Percentiles rank a stretch among this genome's conserved stretches.
These are phyloP conservation scores for Archegozetes longisetosus DNA, from an alignment of 1,140 invertebrate species.

Conservation along the genomic window DNA sequence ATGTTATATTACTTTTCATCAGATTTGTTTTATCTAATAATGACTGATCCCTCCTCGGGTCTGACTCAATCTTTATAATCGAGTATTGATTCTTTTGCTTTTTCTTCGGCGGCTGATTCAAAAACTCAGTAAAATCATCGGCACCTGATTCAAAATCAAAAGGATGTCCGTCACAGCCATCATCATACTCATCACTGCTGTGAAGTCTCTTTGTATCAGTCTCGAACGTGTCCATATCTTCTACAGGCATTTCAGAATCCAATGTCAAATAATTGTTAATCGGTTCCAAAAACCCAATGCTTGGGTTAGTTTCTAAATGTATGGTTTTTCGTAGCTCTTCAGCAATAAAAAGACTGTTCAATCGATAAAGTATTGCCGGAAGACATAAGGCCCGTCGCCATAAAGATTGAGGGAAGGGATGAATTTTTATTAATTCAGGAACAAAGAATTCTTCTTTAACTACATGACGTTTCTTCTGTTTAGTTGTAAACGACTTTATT, in stretches of 20 bases:
- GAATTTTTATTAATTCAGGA: constrained; percentile 87
- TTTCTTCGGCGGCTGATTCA: background rate
- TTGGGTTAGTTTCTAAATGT: constrained; percentile 46
- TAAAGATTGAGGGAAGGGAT: constrained; percentile 87
- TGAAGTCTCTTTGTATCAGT: background rate
- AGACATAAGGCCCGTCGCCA: constrained; percentile 94
- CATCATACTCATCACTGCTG: background rate
- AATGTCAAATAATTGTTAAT: background rate
- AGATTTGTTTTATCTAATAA: background rate
- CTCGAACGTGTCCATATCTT: background rate
- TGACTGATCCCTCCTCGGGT: background rate
- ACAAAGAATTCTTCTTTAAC: constrained; percentile 56
- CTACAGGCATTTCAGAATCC: background rate
- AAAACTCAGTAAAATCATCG: background rate
- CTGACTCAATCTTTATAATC: background rate
- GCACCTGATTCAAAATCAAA: background rate
- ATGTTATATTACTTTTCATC: background rate
- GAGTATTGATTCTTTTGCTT: background rate
- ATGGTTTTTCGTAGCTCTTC: constrained; percentile 76
- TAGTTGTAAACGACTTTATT: constrained; percentile 86
- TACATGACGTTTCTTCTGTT: constrained; percentile 87
- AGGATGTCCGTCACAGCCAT: background rate
- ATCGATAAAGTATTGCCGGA: constrained; percentile 82
- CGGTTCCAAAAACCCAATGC: background rate
- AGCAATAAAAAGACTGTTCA: constrained; percentile 80